These are phyloP conservation scores for Aselliscus stoliczkanus DNA, from an alignment of 2,797 vertebrate species.

Conservation along the genomic window DNA sequence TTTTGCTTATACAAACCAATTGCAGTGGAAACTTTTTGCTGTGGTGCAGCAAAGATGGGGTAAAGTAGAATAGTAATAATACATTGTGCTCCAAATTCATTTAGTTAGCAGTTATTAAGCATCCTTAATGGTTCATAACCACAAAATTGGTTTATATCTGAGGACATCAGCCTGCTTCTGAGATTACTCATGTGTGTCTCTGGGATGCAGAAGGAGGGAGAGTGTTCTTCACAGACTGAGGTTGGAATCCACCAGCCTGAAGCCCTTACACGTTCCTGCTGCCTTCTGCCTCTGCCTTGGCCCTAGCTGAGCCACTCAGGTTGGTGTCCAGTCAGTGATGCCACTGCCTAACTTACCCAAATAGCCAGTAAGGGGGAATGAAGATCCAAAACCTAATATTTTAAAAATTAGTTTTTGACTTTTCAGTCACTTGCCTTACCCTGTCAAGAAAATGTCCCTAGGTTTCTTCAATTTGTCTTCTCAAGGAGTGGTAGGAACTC, in stretches of 20 bases:
- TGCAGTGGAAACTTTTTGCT: not conserved
- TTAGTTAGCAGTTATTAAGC: slow-evolving; percentile 25
- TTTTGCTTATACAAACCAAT: slow-evolving; percentile 72
- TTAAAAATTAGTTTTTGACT: not conserved
- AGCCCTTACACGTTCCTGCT: not conserved
- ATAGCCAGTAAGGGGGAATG: not conserved
- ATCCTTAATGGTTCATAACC: not conserved
- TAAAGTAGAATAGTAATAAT: not conserved
- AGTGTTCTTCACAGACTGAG: not conserved
- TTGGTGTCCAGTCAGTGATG: not conserved
- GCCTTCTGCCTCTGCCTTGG: not conserved
- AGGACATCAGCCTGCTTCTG: not conserved
- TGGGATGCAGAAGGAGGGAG: not conserved
- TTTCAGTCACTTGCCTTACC: not conserved
- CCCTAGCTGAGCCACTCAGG: not conserved
- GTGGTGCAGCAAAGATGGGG: not conserved
- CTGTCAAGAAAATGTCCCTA: not conserved
- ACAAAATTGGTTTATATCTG: not conserved
- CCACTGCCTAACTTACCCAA: not conserved
- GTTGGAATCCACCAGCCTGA: not conserved
- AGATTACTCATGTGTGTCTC: not conserved
- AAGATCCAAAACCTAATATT: not conserved
- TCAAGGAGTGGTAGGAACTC: not conserved
- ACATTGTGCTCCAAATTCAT: not conserved
- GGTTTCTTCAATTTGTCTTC: not conserved